Percentiles rank a stretch among this genome's conserved stretches.
phyloP scores from a whole-genome alignment of 2,888 invertebrate genomes.

The Torymus auratus region DNA sequence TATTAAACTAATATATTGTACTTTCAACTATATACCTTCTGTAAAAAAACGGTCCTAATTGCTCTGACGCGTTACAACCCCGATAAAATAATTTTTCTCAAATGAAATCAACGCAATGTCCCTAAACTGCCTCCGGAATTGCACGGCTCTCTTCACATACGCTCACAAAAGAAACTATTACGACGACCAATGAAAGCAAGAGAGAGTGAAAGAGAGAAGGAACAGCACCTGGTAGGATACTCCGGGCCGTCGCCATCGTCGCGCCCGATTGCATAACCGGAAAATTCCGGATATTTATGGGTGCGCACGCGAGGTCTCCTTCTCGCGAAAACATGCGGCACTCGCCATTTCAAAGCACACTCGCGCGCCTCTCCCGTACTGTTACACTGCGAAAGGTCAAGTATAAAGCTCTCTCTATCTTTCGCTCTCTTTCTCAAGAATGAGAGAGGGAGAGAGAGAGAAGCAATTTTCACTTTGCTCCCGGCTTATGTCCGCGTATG shows the following conservation, averaged over 20 bases:
- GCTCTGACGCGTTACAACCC: no score
- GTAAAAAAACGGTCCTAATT: no score
- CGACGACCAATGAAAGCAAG: no score
- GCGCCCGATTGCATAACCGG: constrained; percentile 44
- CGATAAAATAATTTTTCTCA: no score
- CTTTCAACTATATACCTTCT: no score
- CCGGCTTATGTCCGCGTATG: constrained; percentile 28
- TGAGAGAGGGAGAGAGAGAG: neutral
- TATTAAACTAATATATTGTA: no score
- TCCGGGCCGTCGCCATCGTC: neutral
- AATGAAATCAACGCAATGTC: no score
- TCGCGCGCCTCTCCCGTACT: neutral
- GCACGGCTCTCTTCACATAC: neutral
- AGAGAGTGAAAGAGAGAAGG: neutral
- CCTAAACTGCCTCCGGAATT: no score
- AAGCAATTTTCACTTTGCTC: constrained; percentile 44
- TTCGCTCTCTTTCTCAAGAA: neutral
- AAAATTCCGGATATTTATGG: constrained; percentile 64
- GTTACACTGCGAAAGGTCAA: constrained; percentile 37
- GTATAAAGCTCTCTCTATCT: constrained; percentile 10
- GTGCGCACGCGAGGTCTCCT: constrained; percentile 19
- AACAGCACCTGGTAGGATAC: constrained; percentile 26
- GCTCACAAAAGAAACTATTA: neutral
- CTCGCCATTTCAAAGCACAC: constrained; percentile 1
- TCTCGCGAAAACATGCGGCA: constrained; percentile 50